phyloP scores from a whole-genome alignment of 2,888 invertebrate genomes.

The Chloromyia formosa region DNA sequence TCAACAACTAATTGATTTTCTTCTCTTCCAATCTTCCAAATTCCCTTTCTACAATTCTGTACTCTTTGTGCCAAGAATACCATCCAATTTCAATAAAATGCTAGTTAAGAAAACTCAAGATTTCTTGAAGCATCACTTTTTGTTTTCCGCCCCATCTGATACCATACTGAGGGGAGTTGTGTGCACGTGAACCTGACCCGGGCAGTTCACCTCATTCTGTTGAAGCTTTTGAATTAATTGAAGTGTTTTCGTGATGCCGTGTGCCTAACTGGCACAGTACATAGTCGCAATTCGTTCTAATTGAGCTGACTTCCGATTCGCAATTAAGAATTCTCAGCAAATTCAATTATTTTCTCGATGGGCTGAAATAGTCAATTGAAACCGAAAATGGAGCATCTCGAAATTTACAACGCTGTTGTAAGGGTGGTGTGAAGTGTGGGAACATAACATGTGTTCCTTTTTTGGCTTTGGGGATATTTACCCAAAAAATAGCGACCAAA shows the following conservation, averaged over 20 bases:
- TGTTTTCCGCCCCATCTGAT: too few species aligned
- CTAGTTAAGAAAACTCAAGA: background rate
- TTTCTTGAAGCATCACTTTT: background rate
- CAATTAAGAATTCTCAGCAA: slow-evolving; percentile 23
- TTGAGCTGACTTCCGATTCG: slow-evolving; percentile 28
- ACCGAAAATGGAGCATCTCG: background rate
- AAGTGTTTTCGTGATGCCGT: slow-evolving; percentile 17
- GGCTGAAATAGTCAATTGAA: background rate
- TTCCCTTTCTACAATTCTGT: too few species aligned
- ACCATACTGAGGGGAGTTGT: too few species aligned
- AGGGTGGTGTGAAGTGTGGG: too few species aligned
- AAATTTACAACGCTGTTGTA: background rate
- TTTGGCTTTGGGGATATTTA: too few species aligned
- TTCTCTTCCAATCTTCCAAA: background rate
- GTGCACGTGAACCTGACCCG: background rate
- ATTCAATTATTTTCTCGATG: slow-evolving; percentile 24
- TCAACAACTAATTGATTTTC: slow-evolving; percentile 1
- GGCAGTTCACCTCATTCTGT: background rate
- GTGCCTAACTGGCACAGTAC: slow-evolving; percentile 3
- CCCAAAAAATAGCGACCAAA: too few species aligned
- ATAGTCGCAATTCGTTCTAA: slow-evolving; percentile 15
- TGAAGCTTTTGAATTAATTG: slow-evolving; percentile 10
- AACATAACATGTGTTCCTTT: too few species aligned
- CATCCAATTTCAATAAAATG: background rate
- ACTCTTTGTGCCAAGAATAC: background rate